Evolutionary conservation across 2,113 vertebrate genomes (phyloP), one percentile per base, ranked within the genome.

Genomic region (Lota lota): DNA sequence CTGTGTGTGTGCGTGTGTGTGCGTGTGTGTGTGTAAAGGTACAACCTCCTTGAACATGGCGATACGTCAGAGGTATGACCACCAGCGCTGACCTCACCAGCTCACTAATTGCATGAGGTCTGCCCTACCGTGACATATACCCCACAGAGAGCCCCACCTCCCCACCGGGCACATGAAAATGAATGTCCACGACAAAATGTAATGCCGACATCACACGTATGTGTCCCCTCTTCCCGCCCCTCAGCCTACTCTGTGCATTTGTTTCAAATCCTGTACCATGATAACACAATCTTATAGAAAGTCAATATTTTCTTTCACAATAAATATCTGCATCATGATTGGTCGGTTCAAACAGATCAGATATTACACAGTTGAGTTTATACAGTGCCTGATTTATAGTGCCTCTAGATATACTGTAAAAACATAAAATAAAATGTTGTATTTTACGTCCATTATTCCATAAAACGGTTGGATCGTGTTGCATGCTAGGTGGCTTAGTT

Each of bases 151-250:
- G n/a, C 61, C 51, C 61, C 28, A 12, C 51, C 36, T 20, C 57
- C 74, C 69, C 64, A 66, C 61, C 60, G 22, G 22, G 53, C 19
- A 64, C 8, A 63, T 74, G 24, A 79, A 83, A 68, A 63, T 24
- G 22, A 66, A 66, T 54, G 22, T 56, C 28, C 21, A 15, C 50
- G n/a, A 56, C 17, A 24, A 57, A 70, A 63, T 22, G 63, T 22
- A 75, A 75, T 1, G 16, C 61, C 64, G 36, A 51, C 61, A 79
- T 75, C 70, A 67, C 68, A 20, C 65, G 62, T n/a, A n/a, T n/a
- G 40, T 24, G 18, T 68, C 56, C 59, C 77, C 28, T 28, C 28
- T 1, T 28, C 28, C 4, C 28, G 28, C 28, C 28, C 28, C 28
- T 28, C 28, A 28, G 4, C 28, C 28, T 28, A 4, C 6, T 4